Evolutionary conservation across 2,888 invertebrate species (phyloP), one percentile per base, ranked within the genome.

Genomic region (Megastigmus dorsalis): DNA sequence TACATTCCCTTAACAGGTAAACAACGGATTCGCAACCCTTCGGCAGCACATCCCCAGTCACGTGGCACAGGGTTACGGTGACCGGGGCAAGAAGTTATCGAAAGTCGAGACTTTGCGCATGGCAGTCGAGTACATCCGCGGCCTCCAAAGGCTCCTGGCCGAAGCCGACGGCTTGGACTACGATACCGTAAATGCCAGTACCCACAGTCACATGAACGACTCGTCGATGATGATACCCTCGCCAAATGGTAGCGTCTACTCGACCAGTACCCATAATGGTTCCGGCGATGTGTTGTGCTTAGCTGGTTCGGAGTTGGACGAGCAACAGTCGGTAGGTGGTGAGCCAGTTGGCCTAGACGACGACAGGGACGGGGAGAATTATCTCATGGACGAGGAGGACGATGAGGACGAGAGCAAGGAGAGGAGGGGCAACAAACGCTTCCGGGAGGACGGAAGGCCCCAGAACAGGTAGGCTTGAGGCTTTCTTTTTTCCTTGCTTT

Each of bases 111-210:
- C 97, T 0, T 88, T 97, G 48, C 91, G 95, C 57, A 95, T 96
- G 93, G 97, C 96, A 6, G 95, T 97, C 0, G 96, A 96, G 84
- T 97, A 97, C 83, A 97, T 97, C 78, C 89, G 94, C 77, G 95
- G 94, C 77, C 89, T 97, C 63, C 95, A 96, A 85, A 92, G 91
- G 80, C 86, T 96, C 45, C 87, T 96, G 6, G 92, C 93, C 30
- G 92, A 93, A 65, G 93, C 93, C 2, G 91, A 91, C 78, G 86
- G 86, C 1, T 85, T 90, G 41, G 91, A 91, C 26, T 86, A 85
- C 71, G 91, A 90, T 28, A 78, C 83, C 0, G n/a, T 23, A 20
- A 52, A 48, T 33, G 52, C 38, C n/a, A 55, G 15, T 13, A 20
- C 28, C 4, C 18, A 20, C 15, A 30, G 33, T 1, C 30, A 13